These are phyloP conservation scores for Crocallis elinguaria DNA, from an alignment of 2,888 invertebrate genomes.

Conservation along the genomic window DNA sequence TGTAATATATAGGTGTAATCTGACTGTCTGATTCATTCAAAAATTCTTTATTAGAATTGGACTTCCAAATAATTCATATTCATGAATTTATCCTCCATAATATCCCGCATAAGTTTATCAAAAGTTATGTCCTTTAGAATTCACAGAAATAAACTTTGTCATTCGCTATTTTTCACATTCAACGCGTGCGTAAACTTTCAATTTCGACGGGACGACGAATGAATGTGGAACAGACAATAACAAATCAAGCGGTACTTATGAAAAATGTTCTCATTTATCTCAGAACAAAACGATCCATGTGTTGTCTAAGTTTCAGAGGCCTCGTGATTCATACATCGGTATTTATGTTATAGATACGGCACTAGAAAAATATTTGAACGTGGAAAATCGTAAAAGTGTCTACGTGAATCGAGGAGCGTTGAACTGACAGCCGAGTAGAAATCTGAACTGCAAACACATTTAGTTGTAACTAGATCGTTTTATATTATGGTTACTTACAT, in stretches of 20 bases:
- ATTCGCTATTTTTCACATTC: conserved; percentile 37
- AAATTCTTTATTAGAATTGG: conserved; percentile 48
- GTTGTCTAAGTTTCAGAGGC: conserved; percentile 65
- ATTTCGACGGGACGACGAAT: conserved; percentile 52
- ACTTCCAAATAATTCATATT: conserved; percentile 41
- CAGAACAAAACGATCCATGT: conserved; percentile 62
- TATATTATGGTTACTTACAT: neutral
- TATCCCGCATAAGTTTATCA: conserved; percentile 27
- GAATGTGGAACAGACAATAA: conserved; percentile 49
- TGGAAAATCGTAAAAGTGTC: conserved; percentile 50
- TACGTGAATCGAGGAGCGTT: conserved; percentile 40
- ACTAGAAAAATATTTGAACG: conserved; percentile 53
- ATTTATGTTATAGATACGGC: conserved; percentile 53
- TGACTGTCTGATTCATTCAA: conserved; percentile 40
- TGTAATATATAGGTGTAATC: conserved; percentile 6
- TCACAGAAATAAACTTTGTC: conserved; percentile 38
- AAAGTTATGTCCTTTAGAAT: conserved; percentile 34
- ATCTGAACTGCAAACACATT: conserved; percentile 48
- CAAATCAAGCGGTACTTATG: conserved; percentile 48
- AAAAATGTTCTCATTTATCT: conserved; percentile 65
- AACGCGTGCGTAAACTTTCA: conserved; percentile 50
- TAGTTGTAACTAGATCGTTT: conserved; percentile 34
- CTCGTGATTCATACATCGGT: conserved; percentile 59
- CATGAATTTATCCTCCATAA: conserved; percentile 38
- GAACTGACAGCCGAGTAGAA: conserved; percentile 39